phyloP scores from a whole-genome alignment of 2,113 vertebrate genomes.

The Chitala chitala region DNA sequence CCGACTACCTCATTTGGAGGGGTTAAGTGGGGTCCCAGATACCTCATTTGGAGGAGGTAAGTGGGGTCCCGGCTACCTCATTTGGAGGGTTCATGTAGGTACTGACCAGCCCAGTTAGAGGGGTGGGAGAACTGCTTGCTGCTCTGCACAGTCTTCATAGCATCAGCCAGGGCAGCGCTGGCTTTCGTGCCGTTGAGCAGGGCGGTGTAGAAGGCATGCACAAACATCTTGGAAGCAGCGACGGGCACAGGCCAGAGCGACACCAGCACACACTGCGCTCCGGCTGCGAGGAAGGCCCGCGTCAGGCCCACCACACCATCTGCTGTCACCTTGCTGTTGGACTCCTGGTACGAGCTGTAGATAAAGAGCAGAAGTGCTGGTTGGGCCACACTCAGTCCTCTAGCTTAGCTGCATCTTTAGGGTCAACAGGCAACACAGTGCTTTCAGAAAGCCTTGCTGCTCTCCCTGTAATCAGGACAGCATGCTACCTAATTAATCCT shows the following conservation, averaged over 20 bases:
- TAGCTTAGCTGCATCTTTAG: too few relatives aligned
- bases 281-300: slow-evolving; percentile 86
- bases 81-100: background rate
- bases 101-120: slow-evolving; percentile 92
- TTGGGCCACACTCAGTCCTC: too few relatives aligned
- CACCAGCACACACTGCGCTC: slow-evolving; percentile 85
- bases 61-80: background rate
- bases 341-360: slow-evolving; percentile 79
- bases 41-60: background rate
- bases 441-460: too few relatives aligned
- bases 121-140: slow-evolving; percentile 88
- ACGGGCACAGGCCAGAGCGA: slow-evolving; percentile 85
- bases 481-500: too few relatives aligned
- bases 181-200: slow-evolving; percentile 83
- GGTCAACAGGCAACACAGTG: too few relatives aligned
- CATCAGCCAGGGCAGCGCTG: slow-evolving; percentile 81
- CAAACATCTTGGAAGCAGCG: slow-evolving; percentile 85
- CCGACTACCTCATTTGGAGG: slow-evolving; percentile 92
- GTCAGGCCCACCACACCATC: slow-evolving; percentile 88
- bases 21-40: slow-evolving; percentile 57
- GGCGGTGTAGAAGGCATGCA: slow-evolving; percentile 83
- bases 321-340: slow-evolving; percentile 81
- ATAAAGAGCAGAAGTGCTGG: background rate
- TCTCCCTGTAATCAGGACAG: too few relatives aligned
- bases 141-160: slow-evolving; percentile 88